Evolutionary conservation across 2,888 invertebrate genomes (phyloP).

Genomic region (Aromia moschata): DNA sequence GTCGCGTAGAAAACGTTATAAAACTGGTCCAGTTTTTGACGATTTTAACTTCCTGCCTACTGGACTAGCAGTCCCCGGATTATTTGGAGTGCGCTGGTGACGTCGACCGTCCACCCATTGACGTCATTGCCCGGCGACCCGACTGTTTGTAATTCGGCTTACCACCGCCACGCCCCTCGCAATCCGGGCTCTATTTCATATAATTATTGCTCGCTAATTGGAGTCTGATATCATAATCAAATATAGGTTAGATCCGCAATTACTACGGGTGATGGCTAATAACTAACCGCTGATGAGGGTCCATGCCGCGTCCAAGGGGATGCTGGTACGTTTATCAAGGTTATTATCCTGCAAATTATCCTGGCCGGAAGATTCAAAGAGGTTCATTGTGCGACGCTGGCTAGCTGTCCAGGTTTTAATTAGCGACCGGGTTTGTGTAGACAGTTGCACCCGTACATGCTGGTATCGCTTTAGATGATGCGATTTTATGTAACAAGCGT

Average conservation of each 20-base stretch:
- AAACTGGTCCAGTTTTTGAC: too few species aligned
- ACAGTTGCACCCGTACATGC: too few species aligned
- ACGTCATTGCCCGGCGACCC: not conserved
- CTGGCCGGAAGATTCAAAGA: not conserved
- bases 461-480: too few species aligned
- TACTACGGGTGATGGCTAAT: not conserved
- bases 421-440: not conserved
- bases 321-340: not conserved
- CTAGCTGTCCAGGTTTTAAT: too few species aligned
- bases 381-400: not conserved
- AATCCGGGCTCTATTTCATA: conserved; percentile 13
- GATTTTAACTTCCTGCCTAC: too few species aligned
- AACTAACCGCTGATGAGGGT: conserved; percentile 5
- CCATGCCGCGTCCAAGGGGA: not conserved
- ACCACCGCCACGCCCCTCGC: conserved; percentile 13
- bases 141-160: conserved; percentile 19
- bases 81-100: not conserved
- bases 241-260: conserved; percentile 8
- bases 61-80: too few species aligned
- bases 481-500: too few species aligned
- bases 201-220: conserved; percentile 11
- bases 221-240: conserved; percentile 12
- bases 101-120: not conserved
- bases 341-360: not conserved
- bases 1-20: too few species aligned